Evolutionary conservation across 2,888 invertebrate genomes (phyloP), one percentile per base, ranked within the genome.

Genomic region (Anthophora plumipes): DNA sequence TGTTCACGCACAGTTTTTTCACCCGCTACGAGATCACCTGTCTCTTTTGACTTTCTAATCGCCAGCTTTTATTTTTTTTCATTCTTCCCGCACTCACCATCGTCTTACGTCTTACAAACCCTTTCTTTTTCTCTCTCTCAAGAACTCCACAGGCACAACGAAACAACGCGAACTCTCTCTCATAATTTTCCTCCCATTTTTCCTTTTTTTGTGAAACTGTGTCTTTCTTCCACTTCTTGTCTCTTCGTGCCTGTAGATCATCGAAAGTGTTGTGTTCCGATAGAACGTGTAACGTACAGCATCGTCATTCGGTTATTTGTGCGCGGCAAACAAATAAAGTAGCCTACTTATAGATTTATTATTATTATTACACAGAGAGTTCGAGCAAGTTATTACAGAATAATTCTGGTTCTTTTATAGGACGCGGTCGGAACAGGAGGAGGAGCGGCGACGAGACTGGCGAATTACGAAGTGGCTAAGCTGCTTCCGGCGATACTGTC

Each of bases 381-480:
- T 20, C 4, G 5, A 43, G 70, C n/a, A 1, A 60, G 31, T 39
- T 76, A 69, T 63, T 70, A 77, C 70, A 64, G 77, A 83, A 31
- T 72, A 41, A 61, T 80, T 73, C 71, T 60, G 76, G 75, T 82
- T 80, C 48, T 85, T 88, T 91, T 88, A 72, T 89, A 92, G 92
- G 92, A 64, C 91, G 92, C 71, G 90, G 91, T 73, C 90, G 91
- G 68, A 90, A 90, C 85, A 88, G 91, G 59, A 89, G 91, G 83
- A 90, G 91, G 86, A 91, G 88, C 85, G 90, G 88, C 80, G 89
- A 90, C 81, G 91, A 92, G 74, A 77, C 85, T 63, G 90, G 90
- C 79, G 91, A 91, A 77, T 86, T 91, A 71, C 85, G 91, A 89
- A 88, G 89, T 70, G 88, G 89, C 66, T 91, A 90, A 85, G 57